These are phyloP conservation scores for Petrocephalus schoutedeni DNA, from an alignment of 2,797 vertebrate genomes.

Conservation along the genomic window DNA sequence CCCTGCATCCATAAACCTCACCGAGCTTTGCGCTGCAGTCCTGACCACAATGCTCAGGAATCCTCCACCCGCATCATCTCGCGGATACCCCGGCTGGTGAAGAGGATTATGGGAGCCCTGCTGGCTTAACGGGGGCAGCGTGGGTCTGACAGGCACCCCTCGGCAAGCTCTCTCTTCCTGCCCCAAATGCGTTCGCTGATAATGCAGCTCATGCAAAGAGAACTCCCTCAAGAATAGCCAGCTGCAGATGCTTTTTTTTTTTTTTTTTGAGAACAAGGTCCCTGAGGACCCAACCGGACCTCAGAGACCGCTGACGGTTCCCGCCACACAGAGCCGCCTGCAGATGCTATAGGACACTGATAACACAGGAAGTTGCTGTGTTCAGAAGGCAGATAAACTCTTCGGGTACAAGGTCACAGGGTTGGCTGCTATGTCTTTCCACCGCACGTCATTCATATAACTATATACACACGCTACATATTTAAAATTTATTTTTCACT, in stretches of 20 bases:
- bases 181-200: not conserved
- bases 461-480: not conserved
- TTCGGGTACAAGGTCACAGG: not conserved
- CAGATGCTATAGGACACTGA: not conserved
- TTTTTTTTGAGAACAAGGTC: not conserved
- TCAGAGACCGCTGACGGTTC: not conserved
- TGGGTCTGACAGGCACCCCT: not conserved
- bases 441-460: not conserved
- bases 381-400: not conserved
- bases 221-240: not conserved
- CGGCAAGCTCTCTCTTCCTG: not conserved
- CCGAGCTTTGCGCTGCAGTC: not conserved
- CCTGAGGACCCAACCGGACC: not conserved
- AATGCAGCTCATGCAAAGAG: not conserved
- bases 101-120: not conserved
- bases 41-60: not conserved
- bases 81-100: not conserved
- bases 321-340: not conserved
- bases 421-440: not conserved
- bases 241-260: not conserved
- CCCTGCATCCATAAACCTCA: not conserved
- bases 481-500: not conserved
- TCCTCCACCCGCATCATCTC: not conserved
- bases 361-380: not conserved
- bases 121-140: not conserved